These are phyloP conservation scores for Sycophaga agraensis DNA, from an alignment of 1,140 invertebrate genomes.

Conservation along the genomic window DNA sequence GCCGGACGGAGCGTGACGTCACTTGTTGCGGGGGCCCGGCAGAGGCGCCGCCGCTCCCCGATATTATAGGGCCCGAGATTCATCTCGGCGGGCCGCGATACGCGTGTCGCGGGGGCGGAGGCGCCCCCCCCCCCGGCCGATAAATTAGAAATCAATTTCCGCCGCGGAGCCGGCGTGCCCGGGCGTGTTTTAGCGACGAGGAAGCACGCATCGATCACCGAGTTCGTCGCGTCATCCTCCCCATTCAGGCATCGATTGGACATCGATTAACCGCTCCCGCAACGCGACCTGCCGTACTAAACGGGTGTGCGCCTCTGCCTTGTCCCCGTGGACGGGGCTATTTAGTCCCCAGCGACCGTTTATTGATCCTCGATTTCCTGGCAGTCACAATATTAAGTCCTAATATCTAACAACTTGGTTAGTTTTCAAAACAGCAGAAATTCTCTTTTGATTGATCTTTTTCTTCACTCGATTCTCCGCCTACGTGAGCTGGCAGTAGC, in stretches of 20 bases:
- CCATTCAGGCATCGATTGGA: conserved; percentile 6
- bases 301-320: neutral
- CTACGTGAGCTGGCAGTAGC: too few relatives aligned
- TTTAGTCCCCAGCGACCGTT: too few relatives aligned
- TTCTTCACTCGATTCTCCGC: too few relatives aligned
- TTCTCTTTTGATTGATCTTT: too few relatives aligned
- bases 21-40: conserved; percentile 42
- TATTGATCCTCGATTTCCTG: neutral
- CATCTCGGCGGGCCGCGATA: conserved; percentile 27
- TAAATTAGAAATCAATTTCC: conserved; percentile 31
- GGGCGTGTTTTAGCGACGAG: conserved; percentile 11
- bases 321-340: too few relatives aligned
- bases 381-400: conserved; percentile 9
- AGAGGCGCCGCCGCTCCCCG: too few relatives aligned
- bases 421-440: too few relatives aligned
- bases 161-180: neutral
- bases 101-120: neutral
- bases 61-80: neutral
- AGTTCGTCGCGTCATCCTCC: too few relatives aligned
- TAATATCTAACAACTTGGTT: too few relatives aligned
- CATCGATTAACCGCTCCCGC: conserved; percentile 38
- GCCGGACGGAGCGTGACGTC: conserved; percentile 44
- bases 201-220: conserved; percentile 40
- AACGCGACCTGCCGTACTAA: neutral
- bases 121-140: neutral